These are phyloP conservation scores for Drosophila nr. medialis DNA, from an alignment of 2,888 invertebrate species.

Conservation along the genomic window DNA sequence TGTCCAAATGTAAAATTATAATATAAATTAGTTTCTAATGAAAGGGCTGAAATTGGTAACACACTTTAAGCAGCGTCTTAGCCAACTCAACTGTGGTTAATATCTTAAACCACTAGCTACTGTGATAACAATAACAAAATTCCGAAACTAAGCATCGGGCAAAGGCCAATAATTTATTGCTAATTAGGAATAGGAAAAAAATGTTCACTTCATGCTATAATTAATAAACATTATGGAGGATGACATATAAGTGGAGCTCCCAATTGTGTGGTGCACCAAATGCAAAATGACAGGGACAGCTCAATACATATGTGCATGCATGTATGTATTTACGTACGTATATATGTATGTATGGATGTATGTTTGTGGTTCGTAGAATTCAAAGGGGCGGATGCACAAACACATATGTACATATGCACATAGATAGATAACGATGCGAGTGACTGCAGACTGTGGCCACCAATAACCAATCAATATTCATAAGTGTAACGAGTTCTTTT, in stretches of 20 bases:
- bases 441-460: constrained; percentile 34
- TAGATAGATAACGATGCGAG: constrained; percentile 56
- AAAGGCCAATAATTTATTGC: constrained; percentile 3
- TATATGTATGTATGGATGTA: not conserved
- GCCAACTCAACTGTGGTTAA: not conserved
- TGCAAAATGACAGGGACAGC: constrained; percentile 52
- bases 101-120: not conserved
- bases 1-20: not conserved
- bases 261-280: constrained; percentile 23
- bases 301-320: not conserved
- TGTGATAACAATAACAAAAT: not conserved
- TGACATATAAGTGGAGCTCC: not conserved
- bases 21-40: not conserved
- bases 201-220: not conserved
- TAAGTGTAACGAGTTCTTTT: constrained; percentile 64
- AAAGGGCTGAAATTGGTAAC: not conserved
- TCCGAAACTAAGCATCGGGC: not conserved
- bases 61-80: not conserved
- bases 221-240: not conserved
- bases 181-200: not conserved
- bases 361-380: not conserved
- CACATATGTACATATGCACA: not conserved
- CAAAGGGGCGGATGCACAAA: constrained; percentile 3
- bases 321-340: not conserved
- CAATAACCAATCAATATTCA: constrained; percentile 76